These are phyloP conservation scores for Tetrao urogallus DNA, from an alignment of 2,113 vertebrate species.

Conservation along the genomic window DNA sequence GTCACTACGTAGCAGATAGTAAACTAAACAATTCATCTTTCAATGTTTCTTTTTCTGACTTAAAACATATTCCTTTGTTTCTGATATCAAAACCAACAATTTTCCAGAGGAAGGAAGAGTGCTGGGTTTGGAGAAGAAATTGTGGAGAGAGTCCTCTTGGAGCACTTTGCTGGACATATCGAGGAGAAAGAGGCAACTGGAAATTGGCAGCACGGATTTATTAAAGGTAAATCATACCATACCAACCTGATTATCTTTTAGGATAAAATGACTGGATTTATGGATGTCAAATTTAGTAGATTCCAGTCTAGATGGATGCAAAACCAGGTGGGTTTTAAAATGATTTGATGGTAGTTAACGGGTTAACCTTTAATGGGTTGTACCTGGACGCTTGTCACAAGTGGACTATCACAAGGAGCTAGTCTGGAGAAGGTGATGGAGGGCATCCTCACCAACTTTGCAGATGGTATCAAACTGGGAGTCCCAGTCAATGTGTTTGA, in stretches of 20 bases:
- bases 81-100: not conserved
- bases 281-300: no score
- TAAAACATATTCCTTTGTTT: not conserved
- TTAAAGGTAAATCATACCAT: not conserved
- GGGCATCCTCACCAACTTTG: not conserved
- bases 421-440: not conserved
- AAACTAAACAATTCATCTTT: not conserved
- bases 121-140: not conserved
- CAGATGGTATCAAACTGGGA: not conserved
- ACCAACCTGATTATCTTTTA: not conserved
- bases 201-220: not conserved
- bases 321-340: not conserved
- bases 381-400: not conserved
- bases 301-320: not conserved
- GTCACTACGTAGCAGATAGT: not conserved
- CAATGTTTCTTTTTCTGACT: not conserved
- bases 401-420: not conserved
- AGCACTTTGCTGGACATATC: not conserved
- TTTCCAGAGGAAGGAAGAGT: not conserved
- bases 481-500: not conserved
- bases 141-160: not conserved
- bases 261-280: not conserved
- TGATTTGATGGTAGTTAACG: not conserved
- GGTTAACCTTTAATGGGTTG: not conserved
- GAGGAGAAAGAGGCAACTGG: not conserved